Evolutionary conservation across 2,888 invertebrate species (phyloP), one percentile per base, ranked within the genome.

Genomic region (Alsophila aescularia): DNA sequence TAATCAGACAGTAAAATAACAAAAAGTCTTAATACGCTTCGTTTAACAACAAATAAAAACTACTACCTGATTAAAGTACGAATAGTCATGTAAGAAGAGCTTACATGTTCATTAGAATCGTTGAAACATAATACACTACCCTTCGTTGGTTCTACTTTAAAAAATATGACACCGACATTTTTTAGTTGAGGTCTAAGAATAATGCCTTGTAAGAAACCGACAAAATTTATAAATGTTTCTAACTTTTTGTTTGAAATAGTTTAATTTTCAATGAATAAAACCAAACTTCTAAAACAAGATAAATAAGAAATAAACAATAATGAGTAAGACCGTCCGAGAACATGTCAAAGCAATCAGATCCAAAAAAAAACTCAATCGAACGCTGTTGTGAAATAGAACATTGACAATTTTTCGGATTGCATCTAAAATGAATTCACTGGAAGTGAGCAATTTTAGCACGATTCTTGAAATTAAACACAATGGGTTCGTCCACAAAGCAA

Each of bases 381-480:
- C 5, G 44, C 44, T 41, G 39, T 31, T 18, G 16, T 47, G 12
- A 47, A 42, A 12, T 43, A 37, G 2, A 39, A 41, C n/a, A 37
- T 15, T 2, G 6, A 36, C 2, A 9, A 5, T 14, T 24, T 40
- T 27, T 39, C 18, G 39, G 47, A 34, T 21, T 7, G 12, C 36
- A 27, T 9, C 18, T 34, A 29, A 12, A 35, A 35, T 29, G 29
- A 40, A 42, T 47, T 47, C 41, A 31, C 45, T 18, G 31, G 31
- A 42, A 32, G 2, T 16, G 18, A 53, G 43, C 16, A 37, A 43
- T 43, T 47, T 47, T 15, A 47, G 31, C 15, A 16, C 39, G 44
- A 44, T 49, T 54, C 54, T 53, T 39, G 49, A 49, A 54, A 54
- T 47, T 15, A 34, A 36, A 37, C 27, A 54, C 49, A 54, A 54